Evolutionary conservation across 2,888 invertebrate species (phyloP).

Genomic region (Aleiodes alternator): DNA sequence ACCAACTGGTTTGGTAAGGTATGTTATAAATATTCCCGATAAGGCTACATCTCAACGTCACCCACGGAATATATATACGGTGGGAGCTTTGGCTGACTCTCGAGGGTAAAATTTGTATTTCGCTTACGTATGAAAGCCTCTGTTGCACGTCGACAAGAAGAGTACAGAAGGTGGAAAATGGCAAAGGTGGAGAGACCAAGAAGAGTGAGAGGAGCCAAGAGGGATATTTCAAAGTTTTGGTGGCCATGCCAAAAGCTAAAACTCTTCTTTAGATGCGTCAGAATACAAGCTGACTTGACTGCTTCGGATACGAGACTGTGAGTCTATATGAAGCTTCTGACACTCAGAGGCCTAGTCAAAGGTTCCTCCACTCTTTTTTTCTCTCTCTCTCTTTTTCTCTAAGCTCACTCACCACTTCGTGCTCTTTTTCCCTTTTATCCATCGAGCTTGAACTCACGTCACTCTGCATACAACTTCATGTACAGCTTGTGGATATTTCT

Average conservation of each 20-base stretch:
- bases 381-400: too few species aligned
- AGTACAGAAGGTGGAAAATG: slow-evolving; percentile 24
- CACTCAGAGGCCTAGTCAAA: slow-evolving; percentile 14
- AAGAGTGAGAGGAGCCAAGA: neutral
- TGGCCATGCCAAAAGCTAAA: slow-evolving; percentile 28
- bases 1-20: slow-evolving; percentile 17
- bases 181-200: neutral
- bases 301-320: slow-evolving; percentile 35
- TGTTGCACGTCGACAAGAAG: slow-evolving; percentile 38
- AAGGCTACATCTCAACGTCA: slow-evolving; percentile 32
- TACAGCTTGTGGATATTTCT: slow-evolving; percentile 13
- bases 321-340: slow-evolving; percentile 7
- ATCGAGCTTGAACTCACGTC: slow-evolving; percentile 5
- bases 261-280: slow-evolving; percentile 1
- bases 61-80: neutral
- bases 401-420: too few species aligned
- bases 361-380: neutral
- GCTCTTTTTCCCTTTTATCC: neutral
- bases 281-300: slow-evolving; percentile 39
- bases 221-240: slow-evolving; percentile 44
- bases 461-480: neutral
- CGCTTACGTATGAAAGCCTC: slow-evolving; percentile 20
- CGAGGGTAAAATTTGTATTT: slow-evolving; percentile 35
- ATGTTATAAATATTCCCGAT: slow-evolving; percentile 36
- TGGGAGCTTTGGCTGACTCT: slow-evolving; percentile 16